phyloP scores from a whole-genome alignment of 2,113 vertebrate genomes.

The Gulo gulo region DNA sequence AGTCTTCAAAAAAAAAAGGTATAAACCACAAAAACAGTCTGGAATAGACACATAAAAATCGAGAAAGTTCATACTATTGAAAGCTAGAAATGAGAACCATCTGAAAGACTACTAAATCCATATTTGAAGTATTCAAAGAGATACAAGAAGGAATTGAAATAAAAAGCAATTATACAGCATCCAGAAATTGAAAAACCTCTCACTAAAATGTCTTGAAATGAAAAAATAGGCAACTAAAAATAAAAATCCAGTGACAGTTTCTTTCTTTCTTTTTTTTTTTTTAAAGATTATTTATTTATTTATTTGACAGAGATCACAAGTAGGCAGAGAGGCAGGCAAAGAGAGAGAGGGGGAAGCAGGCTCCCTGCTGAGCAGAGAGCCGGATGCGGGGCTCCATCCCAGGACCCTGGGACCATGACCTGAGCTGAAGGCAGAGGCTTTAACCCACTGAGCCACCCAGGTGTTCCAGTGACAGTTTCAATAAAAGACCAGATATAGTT shows the following conservation, averaged over 20 bases:
- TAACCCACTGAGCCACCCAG: too few species aligned
- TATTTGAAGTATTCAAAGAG: neutral
- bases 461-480: neutral
- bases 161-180: neutral
- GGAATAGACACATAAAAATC: neutral
- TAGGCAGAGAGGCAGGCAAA: too few species aligned
- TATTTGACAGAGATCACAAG: too few species aligned
- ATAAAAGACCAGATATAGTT: neutral
- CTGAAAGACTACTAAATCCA: neutral
- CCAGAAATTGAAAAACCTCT: neutral
- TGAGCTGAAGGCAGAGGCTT: too few species aligned
- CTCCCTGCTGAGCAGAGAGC: too few species aligned
- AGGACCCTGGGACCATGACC: too few species aligned
- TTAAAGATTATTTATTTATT: too few species aligned
- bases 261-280: too few species aligned
- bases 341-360: too few species aligned
- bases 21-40: neutral
- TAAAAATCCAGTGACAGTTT: neutral
- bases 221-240: neutral
- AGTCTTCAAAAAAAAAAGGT: too few species aligned
- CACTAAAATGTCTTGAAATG: neutral
- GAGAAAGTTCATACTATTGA: neutral
- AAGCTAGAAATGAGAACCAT: neutral
- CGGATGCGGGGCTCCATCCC: too few species aligned
- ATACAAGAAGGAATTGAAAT: neutral